These are phyloP conservation scores for Pogonocherus hispidulus DNA, from an alignment of 2,888 invertebrate genomes.

Conservation along the genomic window DNA sequence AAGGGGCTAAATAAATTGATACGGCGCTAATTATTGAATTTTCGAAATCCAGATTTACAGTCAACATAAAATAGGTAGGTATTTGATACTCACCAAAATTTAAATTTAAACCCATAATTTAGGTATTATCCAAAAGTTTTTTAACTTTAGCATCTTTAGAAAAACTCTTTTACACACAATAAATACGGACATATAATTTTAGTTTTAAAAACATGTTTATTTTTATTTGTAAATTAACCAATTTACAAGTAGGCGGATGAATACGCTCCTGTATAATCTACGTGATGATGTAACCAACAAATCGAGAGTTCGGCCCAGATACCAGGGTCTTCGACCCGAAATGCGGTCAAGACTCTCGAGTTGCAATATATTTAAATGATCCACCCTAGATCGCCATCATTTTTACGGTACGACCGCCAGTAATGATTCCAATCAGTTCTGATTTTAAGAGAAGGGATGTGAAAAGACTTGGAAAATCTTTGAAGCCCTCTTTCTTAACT, in stretches of 20 bases:
- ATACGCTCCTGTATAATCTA: constrained; percentile 47
- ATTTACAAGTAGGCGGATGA: constrained; percentile 21
- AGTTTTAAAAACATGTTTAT: too few relatives aligned
- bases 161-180: too few relatives aligned
- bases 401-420: neutral
- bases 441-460: neutral
- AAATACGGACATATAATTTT: neutral
- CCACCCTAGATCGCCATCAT: constrained; percentile 34
- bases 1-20: too few relatives aligned
- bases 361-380: constrained; percentile 60
- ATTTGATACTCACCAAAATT: too few relatives aligned
- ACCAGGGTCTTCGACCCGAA: constrained; percentile 62
- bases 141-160: too few relatives aligned
- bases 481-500: neutral
- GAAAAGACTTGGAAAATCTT: neutral
- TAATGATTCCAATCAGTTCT: neutral
- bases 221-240: neutral
- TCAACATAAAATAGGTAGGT: too few relatives aligned
- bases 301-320: constrained; percentile 61
- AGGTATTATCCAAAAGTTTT: too few relatives aligned
- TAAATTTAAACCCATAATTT: too few relatives aligned
- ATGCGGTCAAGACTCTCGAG: constrained; percentile 64
- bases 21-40: too few relatives aligned
- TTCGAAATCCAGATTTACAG: too few relatives aligned
- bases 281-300: constrained; percentile 50